Base-by-base conservation (phyloP, 2,113 vertebrate species). In the Emberiza fucata region DNA sequence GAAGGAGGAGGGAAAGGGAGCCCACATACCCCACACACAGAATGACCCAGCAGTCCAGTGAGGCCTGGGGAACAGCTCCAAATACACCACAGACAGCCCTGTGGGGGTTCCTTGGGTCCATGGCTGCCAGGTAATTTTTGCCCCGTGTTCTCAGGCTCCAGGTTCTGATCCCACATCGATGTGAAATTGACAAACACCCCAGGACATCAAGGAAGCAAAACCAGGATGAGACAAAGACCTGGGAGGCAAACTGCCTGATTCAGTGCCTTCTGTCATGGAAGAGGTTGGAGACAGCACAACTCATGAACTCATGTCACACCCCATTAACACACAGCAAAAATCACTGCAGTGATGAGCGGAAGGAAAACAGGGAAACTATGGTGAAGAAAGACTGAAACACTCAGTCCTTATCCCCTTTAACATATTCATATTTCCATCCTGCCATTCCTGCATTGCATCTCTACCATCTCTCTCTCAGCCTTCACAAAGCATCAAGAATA, bases 261-360 rank as follows among this genome's bases (percentile, higher is more conserved):
- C 54, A 23, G 33, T 18, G 11, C 45, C 35, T 37, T 78, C 79
- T 45, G 13, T 65, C 40, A 25, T 11, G n/a, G 53, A 78, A 78
- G 48, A 63, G 21, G 24, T 83, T 71, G 57, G 57, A 68, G 14
- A 29, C 5, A 12, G 33, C 57, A 51, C 56, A 76, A 20, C 17
- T 51, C 51, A 23, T 1, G 2, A 83, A 59, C 28, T 42, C 53
- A 50, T 0, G 1, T 3, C 45, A 50, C 4, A 6, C 35, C 22
- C 9, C 18, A 6, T 24, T 47, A 66, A 75, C 0, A 0, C 28
- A 70, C 29, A 68, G 25, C 33, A 86, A 82, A 91, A 82, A 23
- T 19, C n/a, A 45, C 28, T 31, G 68, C 37, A 42, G 33, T 3
- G 8, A 48, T 72, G 48, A 89, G 61, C 51, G 66, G 79, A 66